Percentiles rank a stretch among this genome's conserved stretches.
These are phyloP conservation scores for Rhogogaster chlorosoma DNA, from an alignment of 2,888 invertebrate genomes.

Conservation along the genomic window DNA sequence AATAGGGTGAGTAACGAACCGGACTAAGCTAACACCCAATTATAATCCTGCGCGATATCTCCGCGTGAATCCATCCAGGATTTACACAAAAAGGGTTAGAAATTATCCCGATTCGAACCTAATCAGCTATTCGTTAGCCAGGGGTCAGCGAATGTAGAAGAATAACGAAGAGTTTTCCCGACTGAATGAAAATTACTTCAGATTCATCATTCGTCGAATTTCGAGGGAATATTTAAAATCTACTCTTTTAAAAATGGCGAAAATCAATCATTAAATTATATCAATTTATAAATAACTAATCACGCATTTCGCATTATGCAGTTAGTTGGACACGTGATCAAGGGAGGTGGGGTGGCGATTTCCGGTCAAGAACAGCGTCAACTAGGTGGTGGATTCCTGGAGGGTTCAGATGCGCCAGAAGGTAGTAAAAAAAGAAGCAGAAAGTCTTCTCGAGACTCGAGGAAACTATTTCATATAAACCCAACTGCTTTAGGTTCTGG, in stretches of 20 bases:
- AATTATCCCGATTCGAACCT: background rate
- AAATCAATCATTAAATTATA: no score
- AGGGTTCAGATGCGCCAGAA: slow-evolving; percentile 78
- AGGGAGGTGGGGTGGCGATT: slow-evolving; percentile 87
- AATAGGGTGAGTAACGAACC: slow-evolving; percentile 86
- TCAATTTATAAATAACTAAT: no score
- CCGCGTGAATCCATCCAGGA: background rate
- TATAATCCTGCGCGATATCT: background rate
- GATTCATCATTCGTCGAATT: no score
- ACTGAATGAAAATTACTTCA: no score
- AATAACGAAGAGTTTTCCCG: no score
- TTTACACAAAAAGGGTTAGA: background rate
- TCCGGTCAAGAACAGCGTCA: slow-evolving; percentile 87
- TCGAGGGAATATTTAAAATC: no score
- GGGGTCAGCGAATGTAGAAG: no score
- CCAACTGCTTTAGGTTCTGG: slow-evolving; percentile 79
- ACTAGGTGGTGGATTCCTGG: slow-evolving; percentile 80
- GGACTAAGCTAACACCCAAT: background rate
- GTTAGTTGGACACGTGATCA: slow-evolving; percentile 89
- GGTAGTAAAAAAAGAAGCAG: slow-evolving; percentile 67
- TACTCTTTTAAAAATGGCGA: background rate
- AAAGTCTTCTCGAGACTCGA: background rate
- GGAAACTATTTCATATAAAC: background rate
- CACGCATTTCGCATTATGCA: slow-evolving; percentile 70
- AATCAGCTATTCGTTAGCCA: no score